A percentile compares a stretch with the other conserved stretches of the same genome.
Evolutionary conservation across 2,113 vertebrate species (phyloP).

Genomic region (Oreochromis niloticus): DNA sequence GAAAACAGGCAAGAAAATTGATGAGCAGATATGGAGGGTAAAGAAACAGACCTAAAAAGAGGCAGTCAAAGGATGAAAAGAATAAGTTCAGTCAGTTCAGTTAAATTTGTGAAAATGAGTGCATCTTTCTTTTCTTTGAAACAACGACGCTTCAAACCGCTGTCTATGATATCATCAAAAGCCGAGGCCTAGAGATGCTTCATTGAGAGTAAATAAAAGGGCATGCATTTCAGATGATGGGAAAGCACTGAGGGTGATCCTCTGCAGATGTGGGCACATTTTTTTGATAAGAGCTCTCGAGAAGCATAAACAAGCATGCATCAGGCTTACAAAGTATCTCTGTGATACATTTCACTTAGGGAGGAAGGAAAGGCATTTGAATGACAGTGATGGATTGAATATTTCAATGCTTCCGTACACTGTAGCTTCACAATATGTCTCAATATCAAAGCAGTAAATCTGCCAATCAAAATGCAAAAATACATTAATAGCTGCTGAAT

Average conservation of each 20-base stretch:
- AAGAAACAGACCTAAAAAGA: constrained; percentile 6
- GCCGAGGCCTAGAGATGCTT: constrained; percentile 3
- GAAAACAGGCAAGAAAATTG: constrained; percentile 26
- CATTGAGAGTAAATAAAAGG: constrained; percentile 22
- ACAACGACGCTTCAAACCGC: neutral
- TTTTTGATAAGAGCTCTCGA: neutral
- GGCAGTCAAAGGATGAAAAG: constrained; percentile 13
- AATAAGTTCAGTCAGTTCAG: neutral
- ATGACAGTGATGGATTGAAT: neutral
- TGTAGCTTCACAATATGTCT: neutral
- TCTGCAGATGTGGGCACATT: neutral
- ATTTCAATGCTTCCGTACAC: neutral
- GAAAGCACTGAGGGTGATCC: constrained; percentile 35
- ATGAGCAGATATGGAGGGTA: neutral
- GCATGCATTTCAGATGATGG: neutral
- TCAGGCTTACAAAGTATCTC: neutral
- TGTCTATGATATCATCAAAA: constrained; percentile 11
- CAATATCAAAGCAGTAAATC: neutral
- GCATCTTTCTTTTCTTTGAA: constrained; percentile 12
- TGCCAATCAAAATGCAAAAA: neutral
- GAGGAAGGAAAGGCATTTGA: neutral
- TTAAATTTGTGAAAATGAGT: constrained; percentile 30
- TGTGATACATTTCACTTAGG: neutral
- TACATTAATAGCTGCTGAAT: neutral
- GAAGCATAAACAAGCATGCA: neutral